Base-by-base conservation (phyloP, 2,797 vertebrate species). In the Chiloscyllium punctatum region DNA sequence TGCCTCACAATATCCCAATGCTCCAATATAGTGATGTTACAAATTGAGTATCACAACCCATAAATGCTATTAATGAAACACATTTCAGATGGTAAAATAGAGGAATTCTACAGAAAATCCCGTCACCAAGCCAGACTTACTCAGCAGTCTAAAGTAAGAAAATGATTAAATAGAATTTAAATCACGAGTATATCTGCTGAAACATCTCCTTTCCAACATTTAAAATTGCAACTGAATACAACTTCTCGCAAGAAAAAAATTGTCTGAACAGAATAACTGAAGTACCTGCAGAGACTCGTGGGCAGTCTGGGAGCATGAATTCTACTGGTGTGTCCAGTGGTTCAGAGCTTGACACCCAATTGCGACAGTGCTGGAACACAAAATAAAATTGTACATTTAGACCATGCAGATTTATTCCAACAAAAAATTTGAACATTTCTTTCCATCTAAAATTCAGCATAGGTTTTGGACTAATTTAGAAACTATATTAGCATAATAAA, bases 331-430 rank as follows among this genome's bases (percentile, higher is more conserved):
- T 98, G 97, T 99, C 99, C 97, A 99, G 96, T 0, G 99, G 98
- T 96, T 99, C 98, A 0, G 98, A 98, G 97, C 99, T 99, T 25
- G 98, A 99, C 95, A 99, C 98, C 99, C 99, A 99, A 96, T 99
- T 99, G 97, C 98, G 98, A 97, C 99, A 99, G 97, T 98, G 98
- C 99, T 99, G 97, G 79, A 97, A 97, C 96, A 90, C 96, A 42
- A 97, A 1, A 96, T 42, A 53, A 51, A 51, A 7, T 7, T 33
- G 69, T 16, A 94, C 53, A 1, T 51, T 90, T 90, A 33, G 53
- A 4, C 57, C 42, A 42, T 11, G 62, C 8, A 42, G 6, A 42
- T 68, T 18, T 25, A 68, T 92, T 69, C 42, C 30, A 77, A 77
- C 69, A 74, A 53, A 11, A 74, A 74, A 11, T 74, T 48, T 18